Base-by-base conservation (phyloP, 2,888 invertebrate species). In the Amphipyra berbera region DNA sequence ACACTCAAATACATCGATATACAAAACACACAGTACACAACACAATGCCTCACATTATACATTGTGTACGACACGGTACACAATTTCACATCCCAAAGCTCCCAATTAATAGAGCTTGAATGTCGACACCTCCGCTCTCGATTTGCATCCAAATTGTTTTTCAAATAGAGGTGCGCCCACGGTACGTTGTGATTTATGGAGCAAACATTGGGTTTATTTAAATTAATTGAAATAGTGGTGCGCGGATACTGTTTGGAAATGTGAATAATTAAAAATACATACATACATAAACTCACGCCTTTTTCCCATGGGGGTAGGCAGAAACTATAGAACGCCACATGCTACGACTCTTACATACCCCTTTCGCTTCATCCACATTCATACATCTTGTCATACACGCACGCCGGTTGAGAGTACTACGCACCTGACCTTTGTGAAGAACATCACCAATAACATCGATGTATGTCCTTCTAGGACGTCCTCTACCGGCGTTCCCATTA, bases 81-180 rank as follows among this genome's bases (percentile, higher is more conserved):
- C 41, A 48, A 57, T 14, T 10, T 14, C 44, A 37, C 38, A 56
- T 15, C 6, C 21, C 41, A 33, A 38, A 68, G 41, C 47, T 41
- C 44, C 10, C 41, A 55, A 49, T 63, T 47, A 44, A 57, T 63
- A 15, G 37, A 33, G 42, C 46, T 54, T 44, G 53, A 42, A 53
- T 37, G 13, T 21, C 54, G 35, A 55, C 53, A 57, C 21, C 53
- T 44, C 40, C 50, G 38, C 10, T 30, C 12, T 45, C 49, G 45
- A 64, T 75, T 75, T 65, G 60, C 70, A 74, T 75, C 10, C 50
- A 74, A 75, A 75, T 75, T 63, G 66, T 60, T 74, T 68, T 57
- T 49, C 49, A 64, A 71, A 63, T 37, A 49, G 40, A 30, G 12
- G 12, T 12, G 2, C 21, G 30, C 45, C 6, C 44, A 9, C 15